phyloP scores from a whole-genome alignment of 2,888 invertebrate species.

The Cryptocheilus praepositus region DNA sequence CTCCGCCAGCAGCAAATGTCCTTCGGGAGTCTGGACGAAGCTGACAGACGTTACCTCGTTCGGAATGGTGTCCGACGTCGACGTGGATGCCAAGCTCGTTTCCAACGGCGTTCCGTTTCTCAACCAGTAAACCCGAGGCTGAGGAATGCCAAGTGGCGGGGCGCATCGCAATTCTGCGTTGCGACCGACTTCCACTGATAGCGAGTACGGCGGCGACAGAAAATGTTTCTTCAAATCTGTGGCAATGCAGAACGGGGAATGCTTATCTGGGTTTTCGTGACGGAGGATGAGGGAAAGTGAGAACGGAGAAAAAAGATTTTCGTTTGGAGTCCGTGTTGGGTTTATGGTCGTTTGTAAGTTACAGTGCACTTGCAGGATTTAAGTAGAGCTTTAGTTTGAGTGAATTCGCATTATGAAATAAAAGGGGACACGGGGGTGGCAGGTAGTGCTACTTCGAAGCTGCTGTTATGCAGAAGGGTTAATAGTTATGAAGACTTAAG shows the following conservation, averaged over 20 bases:
- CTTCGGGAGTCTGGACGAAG: slow-evolving; percentile 82
- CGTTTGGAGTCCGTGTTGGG: no score
- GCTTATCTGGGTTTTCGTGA: slow-evolving; percentile 23
- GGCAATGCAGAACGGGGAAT: background rate
- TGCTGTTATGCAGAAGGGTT: no score
- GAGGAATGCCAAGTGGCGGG: slow-evolving; percentile 89
- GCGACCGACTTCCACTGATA: slow-evolving; percentile 86
- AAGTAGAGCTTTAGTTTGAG: no score
- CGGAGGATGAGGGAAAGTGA: no score
- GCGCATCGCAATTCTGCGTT: slow-evolving; percentile 90
- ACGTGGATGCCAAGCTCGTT: slow-evolving; percentile 73
- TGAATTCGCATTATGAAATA: no score
- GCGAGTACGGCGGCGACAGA: slow-evolving; percentile 85
- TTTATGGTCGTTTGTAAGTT: no score
- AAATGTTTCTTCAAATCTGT: slow-evolving; percentile 92
- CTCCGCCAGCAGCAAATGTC: slow-evolving; percentile 88
- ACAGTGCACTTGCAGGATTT: no score
- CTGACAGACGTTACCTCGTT: slow-evolving; percentile 74
- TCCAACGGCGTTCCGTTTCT: slow-evolving; percentile 85
- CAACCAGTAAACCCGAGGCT: slow-evolving; percentile 89
- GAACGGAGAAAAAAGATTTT: no score
- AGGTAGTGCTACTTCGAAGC: no score
- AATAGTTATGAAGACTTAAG: no score
- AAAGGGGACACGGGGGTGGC: no score
- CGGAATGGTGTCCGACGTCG: slow-evolving; percentile 40